Conservation (phyloP, 2,797 vertebrate species). For the Mus minutoides region DNA sequence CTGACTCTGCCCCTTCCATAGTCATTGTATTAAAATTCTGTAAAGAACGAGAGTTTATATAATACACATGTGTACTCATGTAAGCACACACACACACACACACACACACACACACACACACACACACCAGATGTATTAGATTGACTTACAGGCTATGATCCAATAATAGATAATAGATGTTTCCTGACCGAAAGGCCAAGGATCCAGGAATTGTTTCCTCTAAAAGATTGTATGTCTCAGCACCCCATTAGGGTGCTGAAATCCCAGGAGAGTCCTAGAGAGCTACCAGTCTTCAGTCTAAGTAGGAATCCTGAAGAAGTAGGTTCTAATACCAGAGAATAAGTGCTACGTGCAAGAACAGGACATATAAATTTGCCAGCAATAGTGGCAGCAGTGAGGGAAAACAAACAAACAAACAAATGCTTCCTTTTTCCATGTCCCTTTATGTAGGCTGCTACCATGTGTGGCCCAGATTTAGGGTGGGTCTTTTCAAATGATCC, state of each 20-base stretch:
- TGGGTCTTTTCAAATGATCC: background rate
- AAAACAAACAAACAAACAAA: background rate
- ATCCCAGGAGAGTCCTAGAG: background rate
- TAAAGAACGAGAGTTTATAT: background rate
- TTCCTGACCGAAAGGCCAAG: background rate
- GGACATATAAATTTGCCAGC: background rate
- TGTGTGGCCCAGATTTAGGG: background rate
- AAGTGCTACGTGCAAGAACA: no score
- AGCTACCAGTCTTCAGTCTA: background rate
- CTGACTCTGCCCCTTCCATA: background rate
- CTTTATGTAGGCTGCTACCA: background rate
- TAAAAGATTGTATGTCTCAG: background rate
- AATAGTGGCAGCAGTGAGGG: no score
- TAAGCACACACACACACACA: no score
- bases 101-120: background rate
- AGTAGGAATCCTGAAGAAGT: background rate
- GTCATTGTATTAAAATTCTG: background rate
- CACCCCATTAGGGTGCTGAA: background rate
- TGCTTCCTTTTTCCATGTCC: background rate
- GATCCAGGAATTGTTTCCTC: background rate
- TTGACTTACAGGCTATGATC: background rate
- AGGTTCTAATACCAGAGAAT: background rate
- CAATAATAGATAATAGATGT: background rate
- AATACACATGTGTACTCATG: background rate
- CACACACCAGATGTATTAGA: background rate